phyloP scores from a whole-genome alignment of 2,888 invertebrate species.

The Branchipolynoe longqiensis region DNA sequence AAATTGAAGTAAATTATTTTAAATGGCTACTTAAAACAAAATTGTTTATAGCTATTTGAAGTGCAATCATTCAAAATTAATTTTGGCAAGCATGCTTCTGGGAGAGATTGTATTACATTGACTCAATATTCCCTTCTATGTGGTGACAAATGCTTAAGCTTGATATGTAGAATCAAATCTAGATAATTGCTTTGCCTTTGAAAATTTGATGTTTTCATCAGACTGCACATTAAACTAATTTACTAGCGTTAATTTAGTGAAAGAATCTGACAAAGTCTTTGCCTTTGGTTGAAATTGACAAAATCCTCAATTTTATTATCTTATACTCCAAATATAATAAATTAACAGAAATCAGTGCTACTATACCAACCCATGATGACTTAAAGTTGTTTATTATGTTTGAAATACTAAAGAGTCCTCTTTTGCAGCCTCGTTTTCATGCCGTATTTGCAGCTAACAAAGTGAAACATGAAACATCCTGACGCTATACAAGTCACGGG shows the following conservation, averaged over 20 bases:
- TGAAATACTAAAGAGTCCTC: conserved; percentile 5
- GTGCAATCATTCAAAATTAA: too few species aligned
- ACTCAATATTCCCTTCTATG: too few species aligned
- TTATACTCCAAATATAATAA: conserved; percentile 56
- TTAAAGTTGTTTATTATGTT: not conserved
- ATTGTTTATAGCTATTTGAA: too few species aligned
- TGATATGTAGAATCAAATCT: too few species aligned
- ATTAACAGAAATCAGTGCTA: conserved; percentile 50
- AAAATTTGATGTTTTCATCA: not conserved
- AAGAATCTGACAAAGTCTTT: too few species aligned
- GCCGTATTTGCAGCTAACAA: conserved; percentile 31
- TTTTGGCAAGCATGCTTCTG: too few species aligned
- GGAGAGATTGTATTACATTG: too few species aligned
- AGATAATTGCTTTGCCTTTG: too few species aligned
- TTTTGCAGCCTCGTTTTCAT: conserved; percentile 51
- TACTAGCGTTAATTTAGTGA: too few species aligned
- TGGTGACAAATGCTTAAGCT: too few species aligned
- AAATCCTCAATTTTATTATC: conserved; percentile 54
- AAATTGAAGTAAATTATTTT: too few species aligned
- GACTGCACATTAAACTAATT: not conserved
- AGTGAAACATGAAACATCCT: conserved; percentile 28
- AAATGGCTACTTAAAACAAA: too few species aligned
- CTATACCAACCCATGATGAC: conserved; percentile 52
- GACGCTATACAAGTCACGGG: conserved; percentile 5
- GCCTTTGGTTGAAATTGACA: conserved; percentile 54